phyloP scores from a whole-genome alignment of 1,140 invertebrate genomes.

The Drosophila oshimai region DNA sequence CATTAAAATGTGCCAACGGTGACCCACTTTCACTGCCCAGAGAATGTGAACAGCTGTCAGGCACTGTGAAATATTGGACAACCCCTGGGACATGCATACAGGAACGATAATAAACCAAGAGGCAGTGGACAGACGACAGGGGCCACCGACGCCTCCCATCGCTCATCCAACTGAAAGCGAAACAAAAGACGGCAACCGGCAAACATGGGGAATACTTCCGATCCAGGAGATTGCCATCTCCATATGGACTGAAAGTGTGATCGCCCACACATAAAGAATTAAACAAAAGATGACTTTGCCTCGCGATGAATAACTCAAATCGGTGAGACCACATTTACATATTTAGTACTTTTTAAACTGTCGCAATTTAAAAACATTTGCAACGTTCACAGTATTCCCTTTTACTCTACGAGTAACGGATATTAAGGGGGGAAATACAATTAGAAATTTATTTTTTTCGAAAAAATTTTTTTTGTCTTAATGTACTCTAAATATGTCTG shows the following conservation, averaged over 20 bases:
- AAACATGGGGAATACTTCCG: slow-evolving; percentile 31
- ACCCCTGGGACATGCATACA: slow-evolving; percentile 15
- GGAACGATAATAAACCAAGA: slow-evolving; percentile 24
- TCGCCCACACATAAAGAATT: slow-evolving; percentile 2
- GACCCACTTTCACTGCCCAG: slow-evolving; percentile 34
- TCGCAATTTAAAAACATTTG: too few relatives aligned
- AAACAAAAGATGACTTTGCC: slow-evolving; percentile 5
- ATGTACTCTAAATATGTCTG: too few relatives aligned
- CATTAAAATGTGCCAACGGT: slow-evolving; percentile 16
- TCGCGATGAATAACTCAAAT: slow-evolving; percentile 6
- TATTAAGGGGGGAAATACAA: too few relatives aligned
- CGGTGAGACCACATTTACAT: too few relatives aligned
- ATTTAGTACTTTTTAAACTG: too few relatives aligned
- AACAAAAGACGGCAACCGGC: slow-evolving; percentile 19
- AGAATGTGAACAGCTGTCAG: slow-evolving; percentile 34
- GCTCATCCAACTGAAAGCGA: slow-evolving; percentile 19
- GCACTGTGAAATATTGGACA: slow-evolving; percentile 30
- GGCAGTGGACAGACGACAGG: neutral
- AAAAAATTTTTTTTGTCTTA: too few relatives aligned
- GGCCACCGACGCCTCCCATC: slow-evolving; percentile 23
- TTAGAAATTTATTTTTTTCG: too few relatives aligned
- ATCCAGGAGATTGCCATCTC: slow-evolving; percentile 13
- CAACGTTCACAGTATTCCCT: too few relatives aligned
- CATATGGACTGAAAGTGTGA: neutral
- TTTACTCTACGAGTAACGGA: too few relatives aligned